Percentiles rank a stretch among this genome's conserved stretches.
phyloP scores from a whole-genome alignment of 2,888 invertebrate genomes.

The Drosophila nigritarsus region DNA sequence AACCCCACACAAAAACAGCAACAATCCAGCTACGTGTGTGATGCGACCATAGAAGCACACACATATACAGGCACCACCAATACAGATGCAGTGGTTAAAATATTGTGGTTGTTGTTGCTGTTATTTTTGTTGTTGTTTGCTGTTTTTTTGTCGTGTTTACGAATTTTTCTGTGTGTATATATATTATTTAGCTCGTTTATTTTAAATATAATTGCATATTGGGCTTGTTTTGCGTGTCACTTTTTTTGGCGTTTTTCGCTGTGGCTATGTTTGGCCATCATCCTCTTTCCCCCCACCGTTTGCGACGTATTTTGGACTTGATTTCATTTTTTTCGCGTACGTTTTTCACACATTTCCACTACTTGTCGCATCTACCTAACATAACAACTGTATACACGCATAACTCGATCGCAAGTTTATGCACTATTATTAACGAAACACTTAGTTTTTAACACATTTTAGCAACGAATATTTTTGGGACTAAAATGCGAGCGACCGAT shows the following conservation, averaged over 20 bases:
- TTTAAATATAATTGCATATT: conserved; percentile 62
- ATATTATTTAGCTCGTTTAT: conserved; percentile 55
- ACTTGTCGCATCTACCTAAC: conserved; percentile 16
- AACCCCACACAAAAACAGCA: conserved; percentile 65
- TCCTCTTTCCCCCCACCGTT: conserved; percentile 60
- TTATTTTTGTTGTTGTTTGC: conserved; percentile 26
- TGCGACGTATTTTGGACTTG: conserved; percentile 68
- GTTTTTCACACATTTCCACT: conserved; percentile 37
- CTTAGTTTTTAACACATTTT: conserved; percentile 59
- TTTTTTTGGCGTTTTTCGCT: conserved; percentile 73
- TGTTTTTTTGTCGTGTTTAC: conserved; percentile 38
- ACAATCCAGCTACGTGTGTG: conserved; percentile 41
- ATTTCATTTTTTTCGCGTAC: conserved; percentile 69
- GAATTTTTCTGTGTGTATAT: conserved; percentile 23
- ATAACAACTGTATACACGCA: conserved; percentile 23
- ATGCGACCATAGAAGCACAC: conserved; percentile 55
- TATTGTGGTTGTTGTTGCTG: conserved; percentile 18
- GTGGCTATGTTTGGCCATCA: conserved; percentile 61
- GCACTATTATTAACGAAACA: conserved; percentile 34
- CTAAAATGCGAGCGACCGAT: conserved; percentile 44
- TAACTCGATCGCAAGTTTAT: conserved; percentile 22
- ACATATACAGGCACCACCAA: conserved; percentile 26
- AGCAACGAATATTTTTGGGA: conserved; percentile 47
- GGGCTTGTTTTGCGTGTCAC: conserved; percentile 72
- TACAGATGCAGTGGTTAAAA: conserved; percentile 28